Conservation (phyloP, 1,140 invertebrate species). For the Calosoma granatense region DNA sequence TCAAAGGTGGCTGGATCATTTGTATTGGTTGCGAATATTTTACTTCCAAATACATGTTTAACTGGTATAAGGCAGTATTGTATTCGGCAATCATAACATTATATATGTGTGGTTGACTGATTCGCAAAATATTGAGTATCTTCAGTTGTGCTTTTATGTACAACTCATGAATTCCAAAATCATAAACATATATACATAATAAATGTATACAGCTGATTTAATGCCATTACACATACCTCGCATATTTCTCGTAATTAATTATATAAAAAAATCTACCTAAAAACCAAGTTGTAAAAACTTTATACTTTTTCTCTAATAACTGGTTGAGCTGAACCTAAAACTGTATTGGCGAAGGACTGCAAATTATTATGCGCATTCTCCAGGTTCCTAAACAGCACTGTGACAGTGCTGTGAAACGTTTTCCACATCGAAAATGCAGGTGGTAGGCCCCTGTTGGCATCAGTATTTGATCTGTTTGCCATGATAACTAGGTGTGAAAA, state of each 20-base stretch:
- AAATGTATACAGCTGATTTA: no score
- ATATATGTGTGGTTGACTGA: conserved; percentile 39
- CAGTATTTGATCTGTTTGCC: no score
- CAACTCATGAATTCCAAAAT: conserved; percentile 37
- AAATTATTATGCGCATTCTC: conserved; percentile 37
- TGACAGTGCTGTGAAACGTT: conserved; percentile 41
- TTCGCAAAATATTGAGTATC: conserved; percentile 39
- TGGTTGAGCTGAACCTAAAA: conserved; percentile 39
- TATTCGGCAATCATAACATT: conserved; percentile 38
- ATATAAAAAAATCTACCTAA: conserved; percentile 45
- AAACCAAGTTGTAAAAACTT: conserved; percentile 44
- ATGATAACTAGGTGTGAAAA: no score
- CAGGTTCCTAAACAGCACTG: conserved; percentile 39
- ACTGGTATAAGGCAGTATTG: conserved; percentile 31
- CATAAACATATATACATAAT: no score
- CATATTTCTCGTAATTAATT: conserved; percentile 38
- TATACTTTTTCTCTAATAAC: conserved; percentile 30
- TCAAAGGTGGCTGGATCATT: no score
- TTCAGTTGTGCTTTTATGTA: conserved; percentile 41
- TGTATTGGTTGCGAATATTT: conserved; percentile 34
- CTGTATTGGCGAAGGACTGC: conserved; percentile 36
- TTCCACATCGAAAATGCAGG: conserved; percentile 42
- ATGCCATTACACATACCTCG: no score
- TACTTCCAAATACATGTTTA: conserved; percentile 26
- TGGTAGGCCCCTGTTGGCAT: no score